Evolutionary conservation across 2,113 vertebrate species (phyloP).

Genomic region (Oncorhynchus clarkii): DNA sequence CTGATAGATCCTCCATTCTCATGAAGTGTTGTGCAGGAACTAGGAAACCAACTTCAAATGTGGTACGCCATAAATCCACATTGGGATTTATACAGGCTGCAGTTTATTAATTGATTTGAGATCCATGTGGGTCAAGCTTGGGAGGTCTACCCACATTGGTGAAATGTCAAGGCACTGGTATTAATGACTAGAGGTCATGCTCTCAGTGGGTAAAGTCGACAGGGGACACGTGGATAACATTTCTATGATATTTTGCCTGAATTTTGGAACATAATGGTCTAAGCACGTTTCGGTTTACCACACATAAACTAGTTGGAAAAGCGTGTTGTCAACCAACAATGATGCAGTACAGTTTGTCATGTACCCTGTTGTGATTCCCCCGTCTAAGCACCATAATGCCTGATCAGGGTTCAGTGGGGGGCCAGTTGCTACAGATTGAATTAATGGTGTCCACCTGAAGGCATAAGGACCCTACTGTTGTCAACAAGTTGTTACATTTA

Average conservation of each 20-base stretch:
- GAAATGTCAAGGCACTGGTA: slow-evolving; percentile 53
- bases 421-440: slow-evolving; percentile 36
- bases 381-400: slow-evolving; percentile 45
- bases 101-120: slow-evolving; percentile 55
- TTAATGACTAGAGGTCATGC: slow-evolving; percentile 49
- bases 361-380: slow-evolving; percentile 43
- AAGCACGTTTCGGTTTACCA: background rate
- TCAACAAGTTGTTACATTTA: background rate
- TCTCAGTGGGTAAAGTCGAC: slow-evolving; percentile 35
- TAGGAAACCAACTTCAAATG: background rate
- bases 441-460: slow-evolving; percentile 4
- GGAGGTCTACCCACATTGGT: slow-evolving; percentile 61
- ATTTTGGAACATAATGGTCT: background rate
- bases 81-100: background rate
- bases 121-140: slow-evolving; percentile 36
- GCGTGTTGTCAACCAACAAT: slow-evolving; percentile 19
- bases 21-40: background rate
- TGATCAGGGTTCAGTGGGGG: slow-evolving; percentile 57
- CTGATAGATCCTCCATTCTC: background rate
- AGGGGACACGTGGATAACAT: slow-evolving; percentile 25
- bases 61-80: too few species aligned
- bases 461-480: background rate
- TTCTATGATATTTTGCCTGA: background rate
- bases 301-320: slow-evolving; percentile 15
- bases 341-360: slow-evolving; percentile 34